phyloP scores from a whole-genome alignment of 1,140 invertebrate genomes.

The Leptinotarsa defecta region DNA sequence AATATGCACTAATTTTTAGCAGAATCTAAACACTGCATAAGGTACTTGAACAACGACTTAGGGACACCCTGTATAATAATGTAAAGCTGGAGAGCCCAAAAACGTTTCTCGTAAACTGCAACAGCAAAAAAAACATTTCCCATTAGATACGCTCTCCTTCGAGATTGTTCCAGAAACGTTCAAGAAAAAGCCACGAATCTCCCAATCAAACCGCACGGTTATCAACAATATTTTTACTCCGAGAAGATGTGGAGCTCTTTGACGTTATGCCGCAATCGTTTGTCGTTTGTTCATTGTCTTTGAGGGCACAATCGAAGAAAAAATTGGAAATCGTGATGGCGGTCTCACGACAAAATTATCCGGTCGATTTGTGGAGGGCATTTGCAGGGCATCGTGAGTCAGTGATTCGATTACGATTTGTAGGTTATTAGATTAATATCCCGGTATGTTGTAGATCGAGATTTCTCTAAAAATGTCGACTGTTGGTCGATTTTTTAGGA shows the following conservation, averaged over 20 bases:
- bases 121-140: no score
- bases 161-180: background rate
- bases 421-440: background rate
- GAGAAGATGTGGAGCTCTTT: background rate
- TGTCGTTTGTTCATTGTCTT: conserved; percentile 2
- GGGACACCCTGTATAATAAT: no score
- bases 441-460: no score
- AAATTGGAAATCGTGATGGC: background rate
- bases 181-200: background rate
- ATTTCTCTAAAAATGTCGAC: no score
- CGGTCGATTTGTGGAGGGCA: conserved; percentile 1
- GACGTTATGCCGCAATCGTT: background rate
- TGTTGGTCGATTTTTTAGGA: no score
- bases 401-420: background rate
- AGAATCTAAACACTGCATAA: no score
- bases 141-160: background rate
- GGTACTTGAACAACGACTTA: no score
- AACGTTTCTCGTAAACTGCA: no score
- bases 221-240: background rate
- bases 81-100: no score
- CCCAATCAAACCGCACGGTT: background rate
- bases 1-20: no score
- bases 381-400: background rate
- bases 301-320: background rate
- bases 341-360: conserved; percentile 5